Evolutionary conservation across 2,888 invertebrate genomes (phyloP).

Genomic region (Drosophila merina): DNA sequence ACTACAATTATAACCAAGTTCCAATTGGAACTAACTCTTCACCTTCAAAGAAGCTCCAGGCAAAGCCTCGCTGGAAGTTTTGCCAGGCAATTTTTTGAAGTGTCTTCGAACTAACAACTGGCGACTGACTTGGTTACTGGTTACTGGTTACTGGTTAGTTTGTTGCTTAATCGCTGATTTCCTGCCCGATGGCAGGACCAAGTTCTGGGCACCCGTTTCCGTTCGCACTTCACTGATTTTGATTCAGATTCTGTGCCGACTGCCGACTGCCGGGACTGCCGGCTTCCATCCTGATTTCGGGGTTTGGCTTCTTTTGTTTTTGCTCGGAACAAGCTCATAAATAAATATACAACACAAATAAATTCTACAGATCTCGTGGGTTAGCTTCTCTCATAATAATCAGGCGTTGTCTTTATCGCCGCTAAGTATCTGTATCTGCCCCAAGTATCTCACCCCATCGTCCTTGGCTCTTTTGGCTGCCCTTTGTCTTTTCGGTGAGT

Average conservation of each 20-base stretch:
- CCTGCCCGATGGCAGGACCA: constrained; percentile 67
- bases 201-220: constrained; percentile 70
- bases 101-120: constrained; percentile 12
- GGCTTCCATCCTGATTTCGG: no score
- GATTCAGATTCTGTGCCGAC: constrained; percentile 15
- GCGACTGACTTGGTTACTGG: constrained; percentile 12
- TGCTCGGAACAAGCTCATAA: constrained; percentile 77
- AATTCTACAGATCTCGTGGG: constrained; percentile 66
- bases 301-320: constrained; percentile 64
- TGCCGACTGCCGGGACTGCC: no score
- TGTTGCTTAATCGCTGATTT: constrained; percentile 78
- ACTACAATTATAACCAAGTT: constrained; percentile 73
- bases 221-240: constrained; percentile 78
- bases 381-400: constrained; percentile 63
- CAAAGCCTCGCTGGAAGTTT: constrained; percentile 1
- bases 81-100: not conserved
- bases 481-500: constrained; percentile 40
- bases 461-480: constrained; percentile 47
- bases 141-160: constrained; percentile 59
- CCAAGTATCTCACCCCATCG: constrained; percentile 30
- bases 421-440: constrained; percentile 69
- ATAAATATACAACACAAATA: constrained; percentile 77
- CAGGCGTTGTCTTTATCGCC: constrained; percentile 74
- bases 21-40: constrained; percentile 5
- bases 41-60: constrained; percentile 4